Evolutionary conservation across 2,888 invertebrate genomes (phyloP).

Genomic region (Eilema sororculum): DNA sequence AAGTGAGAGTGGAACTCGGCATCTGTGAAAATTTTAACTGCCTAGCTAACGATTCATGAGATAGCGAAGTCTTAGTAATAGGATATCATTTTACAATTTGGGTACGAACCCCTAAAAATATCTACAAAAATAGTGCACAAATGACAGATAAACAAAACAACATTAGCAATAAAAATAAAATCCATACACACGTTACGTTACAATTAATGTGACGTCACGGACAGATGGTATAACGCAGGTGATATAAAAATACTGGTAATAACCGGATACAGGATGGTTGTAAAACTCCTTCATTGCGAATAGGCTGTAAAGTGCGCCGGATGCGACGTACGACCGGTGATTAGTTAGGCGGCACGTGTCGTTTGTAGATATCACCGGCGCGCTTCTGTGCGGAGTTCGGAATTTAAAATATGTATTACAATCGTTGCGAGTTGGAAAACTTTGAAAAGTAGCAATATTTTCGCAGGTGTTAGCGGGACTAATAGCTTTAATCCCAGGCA

Average conservation of each 20-base stretch:
- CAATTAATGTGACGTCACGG: constrained; percentile 55
- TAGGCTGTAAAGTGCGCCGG: constrained; percentile 78
- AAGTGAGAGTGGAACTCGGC: no score
- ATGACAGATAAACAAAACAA: neutral
- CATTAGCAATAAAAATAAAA: constrained; percentile 31
- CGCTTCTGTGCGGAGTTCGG: constrained; percentile 34
- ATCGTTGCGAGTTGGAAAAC: neutral
- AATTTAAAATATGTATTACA: neutral
- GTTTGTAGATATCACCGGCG: constrained; percentile 33
- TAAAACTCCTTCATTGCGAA: constrained; percentile 80
- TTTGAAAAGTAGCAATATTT: neutral
- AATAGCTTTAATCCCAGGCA: no score
- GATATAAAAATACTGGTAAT: constrained; percentile 69
- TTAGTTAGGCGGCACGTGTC: constrained; percentile 26
- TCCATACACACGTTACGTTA: constrained; percentile 54
- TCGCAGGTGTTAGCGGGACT: no score
- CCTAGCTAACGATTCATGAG: no score
- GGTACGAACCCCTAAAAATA: neutral
- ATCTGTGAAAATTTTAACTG: no score
- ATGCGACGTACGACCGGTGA: constrained; percentile 61
- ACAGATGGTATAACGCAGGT: constrained; percentile 67
- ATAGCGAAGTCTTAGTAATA: no score
- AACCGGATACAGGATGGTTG: constrained; percentile 69
- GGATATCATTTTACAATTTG: no score
- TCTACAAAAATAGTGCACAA: neutral